Evolutionary conservation across 23 tunicate genomes (phyloP).

Genomic region (Ascidia mentula): DNA sequence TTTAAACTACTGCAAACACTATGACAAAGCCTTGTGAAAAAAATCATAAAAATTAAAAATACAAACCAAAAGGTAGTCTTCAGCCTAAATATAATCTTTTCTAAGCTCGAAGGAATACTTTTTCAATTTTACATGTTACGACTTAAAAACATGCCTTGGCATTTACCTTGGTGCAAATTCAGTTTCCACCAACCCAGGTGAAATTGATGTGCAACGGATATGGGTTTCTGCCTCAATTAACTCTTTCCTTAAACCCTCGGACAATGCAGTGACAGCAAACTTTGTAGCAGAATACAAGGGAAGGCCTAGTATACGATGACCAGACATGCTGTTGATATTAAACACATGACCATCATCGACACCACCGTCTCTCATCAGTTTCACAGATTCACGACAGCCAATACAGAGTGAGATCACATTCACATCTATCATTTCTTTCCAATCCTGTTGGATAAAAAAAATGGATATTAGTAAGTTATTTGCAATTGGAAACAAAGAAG

Average conservation of each 20-base stretch:
- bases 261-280: constrained; percentile 60
- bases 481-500: no score
- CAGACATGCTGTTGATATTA: constrained; percentile 90
- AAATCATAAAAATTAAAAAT: no score
- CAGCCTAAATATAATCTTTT: no score
- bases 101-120: no score
- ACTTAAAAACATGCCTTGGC: no score
- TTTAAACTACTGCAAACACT: no score
- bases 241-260: constrained; percentile 59
- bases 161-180: constrained; percentile 44
- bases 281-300: constrained; percentile 64
- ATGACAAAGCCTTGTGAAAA: no score
- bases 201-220: constrained; percentile 57
- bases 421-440: constrained; percentile 58
- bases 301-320: constrained; percentile 41
- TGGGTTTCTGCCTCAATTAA: constrained; percentile 26
- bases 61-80: no score
- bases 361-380: constrained; percentile 48
- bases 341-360: constrained; percentile 79
- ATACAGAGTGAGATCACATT: constrained; percentile 58
- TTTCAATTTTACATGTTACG: no score
- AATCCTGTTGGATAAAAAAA: no score
- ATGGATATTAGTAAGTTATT: no score
- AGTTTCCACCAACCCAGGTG: constrained; percentile 65
- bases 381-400: constrained; percentile 57